Percentiles rank a stretch among this genome's conserved stretches.
phyloP scores from a whole-genome alignment of 2,113 vertebrate genomes.

The Malurus melanocephalus region DNA sequence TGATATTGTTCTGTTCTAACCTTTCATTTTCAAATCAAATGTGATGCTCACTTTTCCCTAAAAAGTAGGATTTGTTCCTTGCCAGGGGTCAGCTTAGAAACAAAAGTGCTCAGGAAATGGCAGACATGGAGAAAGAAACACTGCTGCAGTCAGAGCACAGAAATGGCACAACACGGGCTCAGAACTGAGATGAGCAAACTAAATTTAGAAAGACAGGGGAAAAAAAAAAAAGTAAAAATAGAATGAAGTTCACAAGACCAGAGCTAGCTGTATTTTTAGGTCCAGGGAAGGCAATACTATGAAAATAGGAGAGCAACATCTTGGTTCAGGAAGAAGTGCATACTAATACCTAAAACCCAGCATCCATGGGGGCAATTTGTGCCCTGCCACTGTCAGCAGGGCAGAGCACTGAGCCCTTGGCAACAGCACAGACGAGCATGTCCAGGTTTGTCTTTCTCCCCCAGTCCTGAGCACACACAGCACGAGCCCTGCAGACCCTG shows the following conservation, averaged over 20 bases:
- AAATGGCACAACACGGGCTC: not conserved
- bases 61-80: not conserved
- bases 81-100: not conserved
- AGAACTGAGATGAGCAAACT: not conserved
- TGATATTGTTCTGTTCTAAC: not conserved
- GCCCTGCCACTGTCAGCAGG: not conserved
- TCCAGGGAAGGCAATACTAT: not conserved
- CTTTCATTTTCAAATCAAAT: not conserved
- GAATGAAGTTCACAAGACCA: not conserved
- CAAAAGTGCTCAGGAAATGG: not conserved
- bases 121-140: not conserved
- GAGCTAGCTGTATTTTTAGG: not conserved
- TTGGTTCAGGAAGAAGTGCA: not conserved
- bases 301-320: not conserved
- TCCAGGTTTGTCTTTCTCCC: not conserved
- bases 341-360: not conserved
- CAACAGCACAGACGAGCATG: rapidly evolving
- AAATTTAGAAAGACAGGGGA: not conserved
- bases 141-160: not conserved
- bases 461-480: not conserved
- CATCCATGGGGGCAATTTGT: not conserved
- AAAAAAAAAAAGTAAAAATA: not conserved
- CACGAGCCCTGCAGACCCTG: not conserved
- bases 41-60: not conserved
- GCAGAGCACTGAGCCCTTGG: not conserved